Base-by-base conservation (phyloP, 2,113 vertebrate species). In the Epinephelus fuscoguttatus region DNA sequence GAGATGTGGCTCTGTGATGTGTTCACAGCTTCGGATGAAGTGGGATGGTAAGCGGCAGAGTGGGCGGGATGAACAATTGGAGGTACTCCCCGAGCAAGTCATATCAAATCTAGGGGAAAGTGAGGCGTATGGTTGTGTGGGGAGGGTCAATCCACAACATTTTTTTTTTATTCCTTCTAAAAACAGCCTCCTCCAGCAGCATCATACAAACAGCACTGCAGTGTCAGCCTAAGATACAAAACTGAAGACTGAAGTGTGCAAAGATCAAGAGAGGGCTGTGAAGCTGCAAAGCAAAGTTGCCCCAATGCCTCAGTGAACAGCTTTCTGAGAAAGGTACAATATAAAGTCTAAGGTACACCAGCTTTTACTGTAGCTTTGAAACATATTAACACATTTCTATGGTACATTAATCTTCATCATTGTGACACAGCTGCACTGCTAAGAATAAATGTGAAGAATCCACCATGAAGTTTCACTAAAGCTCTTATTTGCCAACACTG, bases 1-100 rank as follows among this genome's bases (percentile, higher is more conserved):
- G 56, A 76, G 69, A 57, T 11, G 55, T 23, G 70, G 33, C 6
- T 70, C 18, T 14, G 42, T 68, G 68, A 66, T 80, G 4, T 52
- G 64, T 27, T 57, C 63, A 68, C 79, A 27, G 1, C 57, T 21
- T 49, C 25, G 59, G 70, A 47, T 73, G 27, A 37, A 23, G 59
- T 37, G 27, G 56, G 27, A 17, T 17, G 14, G 14, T 60, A 13
- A 60, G 57, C 15, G 14, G 30, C 62, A 9, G 37, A 84, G 53
- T 61, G 40, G 57, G 75, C 30, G 40, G 23, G 11, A 50, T 68
- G n/a, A 79, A 53, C 25, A 27, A 61, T 47, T 10, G 11, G 5
- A 76, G 42, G 17, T 61, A 9, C 33, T 59, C 12, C 27, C 11
- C 2, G 3, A 42, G 19, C 69, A 18, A 53, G 50, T 4, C 1